Evolutionary conservation across 2,113 vertebrate genomes (phyloP).

Genomic region (Macquaria ambigua): DNA sequence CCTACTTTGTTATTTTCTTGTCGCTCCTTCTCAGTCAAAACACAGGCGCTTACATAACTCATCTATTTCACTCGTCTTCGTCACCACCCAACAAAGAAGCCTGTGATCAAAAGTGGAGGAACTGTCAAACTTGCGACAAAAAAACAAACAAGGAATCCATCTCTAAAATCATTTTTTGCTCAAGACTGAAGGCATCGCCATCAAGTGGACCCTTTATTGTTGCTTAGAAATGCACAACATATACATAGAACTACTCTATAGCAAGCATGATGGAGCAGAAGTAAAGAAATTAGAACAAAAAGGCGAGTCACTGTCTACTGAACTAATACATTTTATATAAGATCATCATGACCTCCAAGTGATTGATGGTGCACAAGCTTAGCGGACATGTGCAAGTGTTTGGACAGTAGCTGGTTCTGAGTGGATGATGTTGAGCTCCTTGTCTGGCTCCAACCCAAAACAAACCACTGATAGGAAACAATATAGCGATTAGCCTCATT

Average conservation of each 20-base stretch:
- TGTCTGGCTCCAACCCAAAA: conserved; percentile 33
- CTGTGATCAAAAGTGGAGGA: conserved; percentile 56
- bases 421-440: background rate
- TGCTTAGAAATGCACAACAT: conserved; percentile 7
- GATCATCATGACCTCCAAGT: conserved; percentile 12
- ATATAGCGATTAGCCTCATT: conserved; percentile 19
- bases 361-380: conserved; percentile 20
- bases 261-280: conserved; percentile 7
- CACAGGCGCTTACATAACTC: conserved; percentile 68
- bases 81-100: conserved; percentile 43
- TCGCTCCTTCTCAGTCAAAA: conserved; percentile 54
- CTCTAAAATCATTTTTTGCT: background rate
- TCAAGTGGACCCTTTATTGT: background rate
- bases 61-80: conserved; percentile 49
- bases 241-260: background rate
- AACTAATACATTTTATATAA: conserved; percentile 25
- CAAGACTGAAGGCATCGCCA: background rate
- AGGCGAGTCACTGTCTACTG: conserved; percentile 23
- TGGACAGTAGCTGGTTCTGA: conserved; percentile 18
- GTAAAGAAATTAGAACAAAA: conserved; percentile 32
- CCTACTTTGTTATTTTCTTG: conserved; percentile 66
- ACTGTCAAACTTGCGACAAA: conserved; percentile 7
- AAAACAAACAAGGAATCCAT: background rate
- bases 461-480: conserved; percentile 33
- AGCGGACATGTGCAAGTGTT: background rate